These are phyloP conservation scores for Hypotaenidia okinawae DNA, from an alignment of 2,797 vertebrate species.

Conservation along the genomic window DNA sequence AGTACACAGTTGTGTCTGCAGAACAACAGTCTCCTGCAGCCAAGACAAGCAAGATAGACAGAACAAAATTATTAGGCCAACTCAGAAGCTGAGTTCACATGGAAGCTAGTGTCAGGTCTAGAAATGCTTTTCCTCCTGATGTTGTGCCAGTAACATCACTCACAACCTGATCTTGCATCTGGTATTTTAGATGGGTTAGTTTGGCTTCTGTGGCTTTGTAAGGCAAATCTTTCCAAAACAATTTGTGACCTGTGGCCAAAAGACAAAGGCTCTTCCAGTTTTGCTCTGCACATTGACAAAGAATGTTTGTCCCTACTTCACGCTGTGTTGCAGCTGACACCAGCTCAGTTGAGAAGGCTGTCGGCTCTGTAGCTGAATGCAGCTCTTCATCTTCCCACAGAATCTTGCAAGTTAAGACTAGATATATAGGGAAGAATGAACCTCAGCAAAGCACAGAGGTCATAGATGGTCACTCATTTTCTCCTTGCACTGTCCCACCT, in stretches of 20 bases:
- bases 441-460: not conserved
- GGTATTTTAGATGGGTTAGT: not conserved
- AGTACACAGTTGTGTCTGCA: not conserved
- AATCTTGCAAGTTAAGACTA: not conserved
- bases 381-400: not conserved
- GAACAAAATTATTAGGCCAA: not conserved
- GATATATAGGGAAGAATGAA: not conserved
- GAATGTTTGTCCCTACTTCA: not conserved
- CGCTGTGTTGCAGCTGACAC: not conserved
- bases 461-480: not conserved
- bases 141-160: not conserved
- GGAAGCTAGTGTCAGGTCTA: not conserved
- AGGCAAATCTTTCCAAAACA: not conserved
- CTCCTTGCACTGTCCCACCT: not conserved
- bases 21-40: not conserved
- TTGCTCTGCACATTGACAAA: not conserved
- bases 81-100: not conserved
- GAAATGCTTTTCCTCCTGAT: not conserved
- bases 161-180: not conserved
- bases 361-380: not conserved
- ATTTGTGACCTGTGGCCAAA: not conserved
- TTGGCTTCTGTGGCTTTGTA: not conserved
- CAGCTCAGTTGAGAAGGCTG: not conserved
- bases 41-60: not conserved
- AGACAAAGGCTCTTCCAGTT: not conserved